A percentile compares a stretch with the other conserved stretches of the same genome.
Evolutionary conservation across 2,888 invertebrate genomes (phyloP).

Genomic region (Melangyna quadrimaculata): DNA sequence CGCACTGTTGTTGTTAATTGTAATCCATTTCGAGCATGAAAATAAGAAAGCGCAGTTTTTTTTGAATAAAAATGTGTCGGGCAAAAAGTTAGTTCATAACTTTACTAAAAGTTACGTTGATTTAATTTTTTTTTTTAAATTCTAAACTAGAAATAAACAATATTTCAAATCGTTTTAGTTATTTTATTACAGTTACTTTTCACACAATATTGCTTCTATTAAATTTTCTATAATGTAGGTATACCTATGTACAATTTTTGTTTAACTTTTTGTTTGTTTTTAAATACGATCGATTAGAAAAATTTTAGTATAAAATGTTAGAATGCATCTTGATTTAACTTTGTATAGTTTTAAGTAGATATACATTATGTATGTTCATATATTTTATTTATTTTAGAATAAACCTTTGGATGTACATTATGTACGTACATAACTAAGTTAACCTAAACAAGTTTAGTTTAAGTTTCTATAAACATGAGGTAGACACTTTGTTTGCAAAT

Average conservation of each 20-base stretch:
- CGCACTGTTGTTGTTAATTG: too few relatives aligned
- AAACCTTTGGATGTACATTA: too few relatives aligned
- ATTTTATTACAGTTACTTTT: not conserved
- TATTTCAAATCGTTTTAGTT: not conserved
- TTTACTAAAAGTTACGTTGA: too few relatives aligned
- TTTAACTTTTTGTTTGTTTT: not conserved
- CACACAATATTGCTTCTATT: constrained; percentile 17
- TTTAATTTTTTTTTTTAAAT: too few relatives aligned
- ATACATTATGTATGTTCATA: too few relatives aligned
- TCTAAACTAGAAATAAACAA: too few relatives aligned
- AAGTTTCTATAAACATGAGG: constrained; percentile 50
- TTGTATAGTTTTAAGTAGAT: not conserved
- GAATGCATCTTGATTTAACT: not conserved
- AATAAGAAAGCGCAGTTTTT: too few relatives aligned
- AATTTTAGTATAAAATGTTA: constrained; percentile 33
- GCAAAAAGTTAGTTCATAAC: too few relatives aligned
- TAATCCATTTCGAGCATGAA: too few relatives aligned
- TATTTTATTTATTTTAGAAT: constrained; percentile 4
- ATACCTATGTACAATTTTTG: not conserved
- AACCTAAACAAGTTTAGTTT: constrained; percentile 34
- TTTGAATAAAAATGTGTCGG: too few relatives aligned
- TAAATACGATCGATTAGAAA: constrained; percentile 18
- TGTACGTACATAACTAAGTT: too few relatives aligned
- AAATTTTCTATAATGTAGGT: not conserved
- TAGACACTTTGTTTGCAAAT: constrained; percentile 47